These are phyloP conservation scores for Xanthia togata DNA, from an alignment of 2,888 invertebrate genomes.

Conservation along the genomic window DNA sequence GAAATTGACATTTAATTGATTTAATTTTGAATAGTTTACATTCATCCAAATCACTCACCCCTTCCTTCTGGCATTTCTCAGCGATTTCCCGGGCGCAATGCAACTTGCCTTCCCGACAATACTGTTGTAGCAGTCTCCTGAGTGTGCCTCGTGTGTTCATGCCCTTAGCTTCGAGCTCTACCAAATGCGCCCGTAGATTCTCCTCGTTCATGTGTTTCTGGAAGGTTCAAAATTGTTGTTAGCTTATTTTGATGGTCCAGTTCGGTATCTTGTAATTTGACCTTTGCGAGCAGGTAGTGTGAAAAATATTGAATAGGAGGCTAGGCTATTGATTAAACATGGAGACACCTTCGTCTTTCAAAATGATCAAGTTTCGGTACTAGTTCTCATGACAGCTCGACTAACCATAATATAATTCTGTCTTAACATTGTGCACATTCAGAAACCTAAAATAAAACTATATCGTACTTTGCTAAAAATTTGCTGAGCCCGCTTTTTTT, in stretches of 20 bases:
- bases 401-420: neutral
- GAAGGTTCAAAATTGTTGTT: conserved; percentile 7
- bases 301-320: neutral
- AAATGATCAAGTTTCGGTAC: neutral
- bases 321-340: neutral
- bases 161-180: conserved; percentile 92
- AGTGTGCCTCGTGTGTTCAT: conserved; percentile 93
- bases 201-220: conserved; percentile 92
- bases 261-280: neutral
- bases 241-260: neutral
- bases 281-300: too few relatives aligned
- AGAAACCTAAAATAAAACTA: too few relatives aligned
- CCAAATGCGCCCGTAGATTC: conserved; percentile 91
- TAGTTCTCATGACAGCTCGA: neutral
- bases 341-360: neutral
- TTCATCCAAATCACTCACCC: conserved; percentile 74
- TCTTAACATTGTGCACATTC: too few relatives aligned
- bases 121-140: conserved; percentile 90
- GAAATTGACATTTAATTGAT: too few relatives aligned
- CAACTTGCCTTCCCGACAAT: conserved; percentile 90
- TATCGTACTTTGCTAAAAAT: too few relatives aligned
- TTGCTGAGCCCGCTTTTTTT: too few relatives aligned
- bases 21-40: too few relatives aligned
- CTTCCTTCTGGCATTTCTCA: conserved; percentile 87
- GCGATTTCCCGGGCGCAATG: conserved; percentile 89